Evolutionary conservation across 2,113 vertebrate genomes (phyloP), one percentile per base, ranked within the genome.

Genomic region (Rhegmatorhina hoffmannsi): DNA sequence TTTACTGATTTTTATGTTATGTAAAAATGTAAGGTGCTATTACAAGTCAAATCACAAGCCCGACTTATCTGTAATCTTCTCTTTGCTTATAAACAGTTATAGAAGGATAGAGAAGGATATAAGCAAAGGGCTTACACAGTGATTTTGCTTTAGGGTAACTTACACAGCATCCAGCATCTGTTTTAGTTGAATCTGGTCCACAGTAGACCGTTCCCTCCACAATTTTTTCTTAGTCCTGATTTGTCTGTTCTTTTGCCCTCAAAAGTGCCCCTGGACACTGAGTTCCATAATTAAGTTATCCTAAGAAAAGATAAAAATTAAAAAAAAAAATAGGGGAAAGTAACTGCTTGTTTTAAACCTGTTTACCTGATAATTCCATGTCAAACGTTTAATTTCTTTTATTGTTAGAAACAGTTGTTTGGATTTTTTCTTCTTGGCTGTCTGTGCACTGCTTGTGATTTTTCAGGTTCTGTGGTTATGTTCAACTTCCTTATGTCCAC

Each of bases 1-100:
- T 58, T 60, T 82, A 79, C 29, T 68, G 66, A 72, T 68, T 75
- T 69, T 90, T 76, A 43, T 33, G 47, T 95, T 89, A 59, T 4
- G 3, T 94, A 64, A 93, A 95, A 91, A 43, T 60, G 28, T 73
- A 33, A 91, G 72, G 79, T 96, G 56, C 84, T 91, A 52, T 89
- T 92, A 56, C 73, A 91, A 91, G 92, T 91, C 55, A 85, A 76
- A 73, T 93, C 72, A 79, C 72, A 90, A 93, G 70, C 46, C 44
- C 6, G 6, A 76, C 62, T 88, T 85, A 90, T 68, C 75, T 83
- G 34, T 92, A 93, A 91, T 83, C 70, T 93, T 94, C 79, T 87
- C 78, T 82, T 93, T 73, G 92, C 84, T 93, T 92, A 76, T 88
- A 43, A 88, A 46, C 46, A 78, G 66, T 87, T 82, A 69, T 64